Base-by-base conservation (phyloP, 2,797 vertebrate species). In the Hemibagrus guttatus region DNA sequence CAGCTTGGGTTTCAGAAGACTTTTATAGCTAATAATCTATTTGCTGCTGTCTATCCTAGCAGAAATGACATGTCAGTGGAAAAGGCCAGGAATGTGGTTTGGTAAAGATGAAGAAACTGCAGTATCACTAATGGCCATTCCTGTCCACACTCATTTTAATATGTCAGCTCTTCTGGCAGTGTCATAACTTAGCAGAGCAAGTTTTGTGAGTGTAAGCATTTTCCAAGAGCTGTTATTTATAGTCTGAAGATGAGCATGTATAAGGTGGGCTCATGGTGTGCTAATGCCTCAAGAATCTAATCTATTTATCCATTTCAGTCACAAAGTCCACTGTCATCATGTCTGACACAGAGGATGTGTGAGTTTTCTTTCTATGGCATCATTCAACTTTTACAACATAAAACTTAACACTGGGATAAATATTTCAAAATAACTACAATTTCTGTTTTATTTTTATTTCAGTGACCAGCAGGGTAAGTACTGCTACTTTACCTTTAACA, bases 311-410 rank as follows among this genome's bases (percentile, higher is more conserved):
- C 52, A 74, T 89, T 90, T 95, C 96, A 95, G 95, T 94, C 94
- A 86, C 89, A 92, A 95, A 95, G 95, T 95, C 95, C 93, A 84
- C 92, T 91, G 81, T 92, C 96, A 94, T 90, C 96, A 99, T 98
- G 97, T 98, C 98, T 92, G 98, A 99, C 94, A 96, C 95, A 26
- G 97, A 99, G 90, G 97, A 99, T 91, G 95, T 96, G 97, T 98
- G 95, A 98, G 97, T 97, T 93, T 28, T 84, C n/a, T 39, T 85
- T 76, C 9, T 46, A 75, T 28, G 59, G 26, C 61, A 58, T 56
- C 4, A 66, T 46, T 26, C 58, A 83, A n/a, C 13, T 4, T 59
- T 31, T 72, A 46, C 6, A 66, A 31, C n/a, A n/a, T 63, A 49
- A 54, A 28, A 39, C 31, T n/a, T 46, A 66, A 66, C 46, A 58